Conservation (phyloP, 2,888 invertebrate genomes). For the Drosophila diplacantha region DNA sequence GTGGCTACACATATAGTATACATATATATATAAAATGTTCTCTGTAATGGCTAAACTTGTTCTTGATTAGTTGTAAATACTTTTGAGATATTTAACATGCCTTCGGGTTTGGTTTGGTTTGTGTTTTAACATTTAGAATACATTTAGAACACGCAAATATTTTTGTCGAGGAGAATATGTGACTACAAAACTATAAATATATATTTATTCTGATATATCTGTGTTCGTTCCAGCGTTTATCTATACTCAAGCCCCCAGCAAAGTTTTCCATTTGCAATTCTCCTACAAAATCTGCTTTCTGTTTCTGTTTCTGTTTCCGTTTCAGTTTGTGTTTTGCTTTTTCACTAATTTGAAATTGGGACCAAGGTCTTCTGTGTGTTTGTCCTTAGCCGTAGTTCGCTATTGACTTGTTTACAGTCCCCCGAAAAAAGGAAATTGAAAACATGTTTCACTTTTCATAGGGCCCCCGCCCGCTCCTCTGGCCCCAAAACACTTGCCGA, state of each 20-base stretch:
- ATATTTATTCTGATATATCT: conserved; percentile 27
- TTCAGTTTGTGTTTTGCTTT: conserved; percentile 20
- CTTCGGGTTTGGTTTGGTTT: conserved; percentile 11
- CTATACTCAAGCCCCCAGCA: conserved; percentile 26
- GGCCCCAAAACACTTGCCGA: conserved; percentile 46
- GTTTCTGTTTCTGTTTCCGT: conserved; percentile 11
- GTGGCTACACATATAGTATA: conserved; percentile 38
- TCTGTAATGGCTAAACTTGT: conserved; percentile 16
- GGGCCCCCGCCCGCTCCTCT: conserved; percentile 2
- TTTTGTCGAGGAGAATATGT: conserved; percentile 38
- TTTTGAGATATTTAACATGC: conserved; percentile 26
- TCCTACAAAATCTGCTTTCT: conserved; percentile 21
- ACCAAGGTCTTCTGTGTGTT: conserved; percentile 48
- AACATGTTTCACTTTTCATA: conserved; percentile 57
- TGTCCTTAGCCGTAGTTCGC: conserved; percentile 35
- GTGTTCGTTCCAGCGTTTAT: conserved; percentile 15
- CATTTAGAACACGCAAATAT: conserved; percentile 63
- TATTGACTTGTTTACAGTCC: conserved; percentile 29
- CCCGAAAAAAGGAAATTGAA: conserved; percentile 41
- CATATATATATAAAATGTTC: conserved; percentile 36
- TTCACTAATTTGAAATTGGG: conserved; percentile 43
- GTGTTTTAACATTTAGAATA: conserved; percentile 60
- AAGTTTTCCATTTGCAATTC: conserved; percentile 22
- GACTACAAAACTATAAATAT: conserved; percentile 46
- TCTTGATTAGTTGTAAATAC: conserved; percentile 42